Conservation (phyloP, 2,888 invertebrate species). For the Rapana venosa region DNA sequence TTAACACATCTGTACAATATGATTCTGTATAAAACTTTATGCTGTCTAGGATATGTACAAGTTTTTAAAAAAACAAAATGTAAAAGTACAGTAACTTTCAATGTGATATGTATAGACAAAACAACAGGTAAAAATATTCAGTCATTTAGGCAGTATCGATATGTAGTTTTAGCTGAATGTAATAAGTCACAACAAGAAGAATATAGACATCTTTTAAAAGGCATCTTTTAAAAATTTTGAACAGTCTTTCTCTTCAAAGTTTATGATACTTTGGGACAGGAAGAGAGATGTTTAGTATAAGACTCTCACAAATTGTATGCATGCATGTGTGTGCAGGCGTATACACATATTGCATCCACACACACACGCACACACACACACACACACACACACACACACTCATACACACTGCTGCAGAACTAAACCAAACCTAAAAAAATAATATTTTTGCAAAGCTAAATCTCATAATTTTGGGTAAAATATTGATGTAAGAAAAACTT, state of each 20-base stretch:
- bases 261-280: no score
- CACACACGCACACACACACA: background rate
- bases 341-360: background rate
- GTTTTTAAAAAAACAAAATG: background rate
- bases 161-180: background rate
- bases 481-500: no score
- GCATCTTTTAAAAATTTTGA: background rate
- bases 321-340: background rate
- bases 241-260: no score
- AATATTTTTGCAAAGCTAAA: no score
- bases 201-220: background rate
- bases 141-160: background rate
- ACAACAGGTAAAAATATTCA: background rate
- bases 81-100: background rate
- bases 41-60: slow-evolving; percentile 4
- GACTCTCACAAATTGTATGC: background rate
- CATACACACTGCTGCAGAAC: background rate
- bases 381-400: background rate
- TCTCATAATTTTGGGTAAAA: no score
- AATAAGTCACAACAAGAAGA: background rate
- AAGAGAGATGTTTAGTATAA: background rate
- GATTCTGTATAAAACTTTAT: background rate
- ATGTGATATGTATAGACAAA: background rate
- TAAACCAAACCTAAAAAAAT: no score
- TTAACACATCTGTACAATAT: background rate